Percentiles rank a stretch among this genome's conserved stretches.
phyloP scores from a whole-genome alignment of 2,113 vertebrate species.

The Conger conger region DNA sequence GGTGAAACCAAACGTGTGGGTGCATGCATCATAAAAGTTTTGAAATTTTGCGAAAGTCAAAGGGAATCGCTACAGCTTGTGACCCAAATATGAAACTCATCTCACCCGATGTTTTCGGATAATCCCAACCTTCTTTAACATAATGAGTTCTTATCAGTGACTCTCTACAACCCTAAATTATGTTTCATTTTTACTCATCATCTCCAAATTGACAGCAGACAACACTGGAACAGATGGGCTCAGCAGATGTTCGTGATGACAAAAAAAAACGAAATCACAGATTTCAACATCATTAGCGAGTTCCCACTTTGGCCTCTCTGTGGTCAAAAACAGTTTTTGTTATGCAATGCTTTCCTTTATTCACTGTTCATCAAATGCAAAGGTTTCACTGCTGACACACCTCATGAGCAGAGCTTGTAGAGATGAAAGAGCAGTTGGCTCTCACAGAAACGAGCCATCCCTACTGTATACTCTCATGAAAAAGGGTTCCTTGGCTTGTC shows the following conservation, averaged over 20 bases:
- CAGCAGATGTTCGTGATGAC: not conserved
- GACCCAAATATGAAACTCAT: not conserved
- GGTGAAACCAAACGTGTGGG: not conserved
- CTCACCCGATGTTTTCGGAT: not conserved
- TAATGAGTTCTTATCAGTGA: not conserved
- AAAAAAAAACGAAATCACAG: not conserved
- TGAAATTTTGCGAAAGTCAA: not conserved
- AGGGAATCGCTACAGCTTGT: not conserved
- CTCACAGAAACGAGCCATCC: not conserved
- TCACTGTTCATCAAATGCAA: not conserved
- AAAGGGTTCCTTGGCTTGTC: too few relatives aligned
- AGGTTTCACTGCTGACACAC: not conserved
- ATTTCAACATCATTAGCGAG: not conserved
- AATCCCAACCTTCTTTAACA: not conserved
- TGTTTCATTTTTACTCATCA: not conserved
- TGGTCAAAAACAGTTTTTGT: not conserved
- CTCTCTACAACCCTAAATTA: not conserved
- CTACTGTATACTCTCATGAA: too few relatives aligned
- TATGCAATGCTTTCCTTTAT: not conserved
- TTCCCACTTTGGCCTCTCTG: not conserved
- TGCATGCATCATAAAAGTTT: not conserved
- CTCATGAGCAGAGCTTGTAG: not conserved
- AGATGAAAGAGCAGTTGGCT: not conserved
- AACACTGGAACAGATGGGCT: not conserved
- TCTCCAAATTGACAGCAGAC: not conserved